Evolutionary conservation across 2,888 invertebrate genomes (phyloP).

Genomic region (Drosophila formosana): DNA sequence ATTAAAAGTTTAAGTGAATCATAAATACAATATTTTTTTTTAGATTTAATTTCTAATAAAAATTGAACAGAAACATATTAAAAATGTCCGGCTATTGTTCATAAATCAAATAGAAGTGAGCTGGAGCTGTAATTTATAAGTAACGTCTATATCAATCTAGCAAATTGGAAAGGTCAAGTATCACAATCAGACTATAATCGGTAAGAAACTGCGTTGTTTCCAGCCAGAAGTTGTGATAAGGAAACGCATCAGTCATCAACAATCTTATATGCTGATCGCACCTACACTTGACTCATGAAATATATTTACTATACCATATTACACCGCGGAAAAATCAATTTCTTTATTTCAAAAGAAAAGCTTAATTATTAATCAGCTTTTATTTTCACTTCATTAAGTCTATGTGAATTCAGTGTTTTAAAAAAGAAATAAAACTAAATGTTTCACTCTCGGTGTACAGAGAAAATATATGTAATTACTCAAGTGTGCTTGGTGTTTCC

Average conservation of each 20-base stretch:
- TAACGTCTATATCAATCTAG: not conserved
- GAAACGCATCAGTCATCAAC: conserved; percentile 1
- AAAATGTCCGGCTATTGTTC: too few species aligned
- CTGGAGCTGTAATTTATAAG: too few species aligned
- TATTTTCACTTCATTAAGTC: not conserved
- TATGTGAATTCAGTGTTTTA: not conserved
- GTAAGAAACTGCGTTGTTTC: conserved; percentile 23
- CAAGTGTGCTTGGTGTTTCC: not conserved
- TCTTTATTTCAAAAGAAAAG: too few species aligned
- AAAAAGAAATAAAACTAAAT: not conserved
- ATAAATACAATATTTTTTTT: too few species aligned
- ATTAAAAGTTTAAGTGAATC: too few species aligned
- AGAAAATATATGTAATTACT: not conserved
- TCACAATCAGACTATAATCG: not conserved
- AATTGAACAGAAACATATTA: too few species aligned
- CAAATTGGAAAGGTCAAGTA: conserved; percentile 20
- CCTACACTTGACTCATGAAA: conserved; percentile 15
- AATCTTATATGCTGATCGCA: conserved; percentile 5
- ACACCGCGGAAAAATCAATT: not conserved
- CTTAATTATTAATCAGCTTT: too few species aligned
- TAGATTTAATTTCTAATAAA: too few species aligned
- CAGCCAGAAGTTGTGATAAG: conserved; percentile 23
- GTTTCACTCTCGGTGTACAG: not conserved
- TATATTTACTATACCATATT: not conserved
- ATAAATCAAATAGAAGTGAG: too few species aligned